These are phyloP conservation scores for Tapera naevia DNA, from an alignment of 2,797 vertebrate genomes.

Conservation along the genomic window DNA sequence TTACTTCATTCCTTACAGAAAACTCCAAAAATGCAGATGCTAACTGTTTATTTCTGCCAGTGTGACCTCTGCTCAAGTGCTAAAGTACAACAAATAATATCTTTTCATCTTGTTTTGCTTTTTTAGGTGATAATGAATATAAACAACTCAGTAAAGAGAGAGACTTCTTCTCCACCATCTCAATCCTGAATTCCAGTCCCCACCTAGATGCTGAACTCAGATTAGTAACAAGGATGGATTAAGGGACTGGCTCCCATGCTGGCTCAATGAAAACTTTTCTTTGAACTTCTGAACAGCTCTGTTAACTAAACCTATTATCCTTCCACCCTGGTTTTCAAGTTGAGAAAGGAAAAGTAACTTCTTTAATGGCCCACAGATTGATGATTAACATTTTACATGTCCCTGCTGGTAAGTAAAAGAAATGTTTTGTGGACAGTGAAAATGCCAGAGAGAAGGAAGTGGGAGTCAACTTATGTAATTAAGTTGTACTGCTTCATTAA, in stretches of 20 bases:
- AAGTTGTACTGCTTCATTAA: slow-evolving; percentile 81
- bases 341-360: slow-evolving; percentile 79
- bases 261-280: slow-evolving; percentile 72
- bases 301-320: slow-evolving; percentile 83
- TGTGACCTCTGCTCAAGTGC: neutral
- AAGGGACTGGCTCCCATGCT: slow-evolving; percentile 66
- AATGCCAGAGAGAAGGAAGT: slow-evolving; percentile 75
- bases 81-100: neutral
- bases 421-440: slow-evolving; percentile 80
- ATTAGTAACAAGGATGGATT: slow-evolving; percentile 67
- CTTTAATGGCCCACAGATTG: slow-evolving; percentile 82
- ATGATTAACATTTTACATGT: slow-evolving; percentile 84
- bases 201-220: slow-evolving; percentile 58
- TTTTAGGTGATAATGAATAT: neutral
- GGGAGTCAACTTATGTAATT: slow-evolving; percentile 78
- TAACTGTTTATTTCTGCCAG: neutral
- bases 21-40: neutral
- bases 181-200: slow-evolving; percentile 5
- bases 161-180: neutral
- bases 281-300: slow-evolving; percentile 74
- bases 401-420: slow-evolving; percentile 81
- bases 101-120: neutral
- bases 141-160: neutral
- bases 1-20: neutral
- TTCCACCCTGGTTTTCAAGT: slow-evolving; percentile 78